Evolutionary conservation across 2,113 vertebrate genomes (phyloP).

Genomic region (Scophthalmus maximus): DNA sequence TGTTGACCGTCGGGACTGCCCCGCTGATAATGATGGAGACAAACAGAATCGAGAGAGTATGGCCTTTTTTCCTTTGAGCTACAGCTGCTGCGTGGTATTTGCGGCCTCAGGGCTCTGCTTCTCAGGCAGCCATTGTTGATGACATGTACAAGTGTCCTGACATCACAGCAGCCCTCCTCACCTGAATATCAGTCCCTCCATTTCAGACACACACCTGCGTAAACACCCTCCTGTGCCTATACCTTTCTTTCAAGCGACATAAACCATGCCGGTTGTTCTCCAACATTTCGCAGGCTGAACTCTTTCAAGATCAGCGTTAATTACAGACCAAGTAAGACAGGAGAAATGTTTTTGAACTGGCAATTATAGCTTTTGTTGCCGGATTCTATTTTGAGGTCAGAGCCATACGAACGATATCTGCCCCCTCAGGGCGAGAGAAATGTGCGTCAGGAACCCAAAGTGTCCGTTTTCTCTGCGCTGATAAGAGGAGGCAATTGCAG

Average conservation of each 20-base stretch:
- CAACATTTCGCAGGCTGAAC: conserved; percentile 44
- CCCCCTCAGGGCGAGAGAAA: conserved; percentile 2
- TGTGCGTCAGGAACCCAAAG: conserved; percentile 22
- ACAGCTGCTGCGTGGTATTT: conserved; percentile 72
- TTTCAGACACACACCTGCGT: conserved; percentile 53
- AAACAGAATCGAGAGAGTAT: conserved; percentile 6
- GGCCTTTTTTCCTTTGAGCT: conserved; percentile 40
- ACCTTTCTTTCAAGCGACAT: conserved; percentile 38
- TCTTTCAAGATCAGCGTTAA: conserved; percentile 66
- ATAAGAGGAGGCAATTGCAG: conserved; percentile 33
- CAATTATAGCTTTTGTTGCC: conserved; percentile 66
- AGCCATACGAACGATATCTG: conserved; percentile 33
- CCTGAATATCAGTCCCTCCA: conserved; percentile 25
- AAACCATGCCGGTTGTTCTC: conserved; percentile 50
- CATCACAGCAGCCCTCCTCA: conserved; percentile 56
- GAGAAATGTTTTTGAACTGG: conserved; percentile 57
- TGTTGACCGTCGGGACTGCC: conserved; percentile 32
- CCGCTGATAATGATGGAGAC: conserved; percentile 28
- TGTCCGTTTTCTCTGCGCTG: conserved; percentile 11
- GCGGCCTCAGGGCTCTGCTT: conserved; percentile 54
- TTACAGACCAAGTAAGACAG: conserved; percentile 57
- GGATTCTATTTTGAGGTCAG: conserved; percentile 59
- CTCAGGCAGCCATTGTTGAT: conserved; percentile 64
- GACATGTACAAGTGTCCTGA: conserved; percentile 58
- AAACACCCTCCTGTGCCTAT: not conserved